Conservation (phyloP, 2,888 invertebrate species). For the Catocala sponsa region DNA sequence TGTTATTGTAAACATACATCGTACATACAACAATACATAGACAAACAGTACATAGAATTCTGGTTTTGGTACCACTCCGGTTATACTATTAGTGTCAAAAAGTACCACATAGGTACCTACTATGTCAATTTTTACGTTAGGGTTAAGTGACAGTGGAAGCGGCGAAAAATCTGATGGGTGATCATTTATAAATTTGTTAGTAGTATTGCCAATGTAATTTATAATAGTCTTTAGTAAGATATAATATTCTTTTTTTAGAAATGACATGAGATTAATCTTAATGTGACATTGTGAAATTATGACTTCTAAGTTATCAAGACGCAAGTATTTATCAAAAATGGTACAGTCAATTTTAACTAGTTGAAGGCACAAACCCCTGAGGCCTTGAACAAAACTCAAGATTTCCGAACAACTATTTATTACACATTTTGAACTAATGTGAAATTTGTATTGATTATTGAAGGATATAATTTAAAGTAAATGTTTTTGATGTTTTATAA, state of each 20-base stretch:
- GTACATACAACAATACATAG: slow-evolving; percentile 35
- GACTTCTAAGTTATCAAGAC: too few species aligned
- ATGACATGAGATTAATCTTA: too few species aligned
- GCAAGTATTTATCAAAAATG: too few species aligned
- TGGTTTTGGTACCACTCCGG: slow-evolving; percentile 25
- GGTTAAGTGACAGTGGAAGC: slow-evolving; percentile 32
- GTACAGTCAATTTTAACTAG: not conserved
- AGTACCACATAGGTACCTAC: slow-evolving; percentile 42
- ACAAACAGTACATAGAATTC: slow-evolving; percentile 37
- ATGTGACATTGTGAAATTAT: too few species aligned
- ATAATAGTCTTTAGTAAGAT: too few species aligned
- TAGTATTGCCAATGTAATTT: too few species aligned
- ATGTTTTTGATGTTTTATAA: too few species aligned
- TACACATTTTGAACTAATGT: not conserved
- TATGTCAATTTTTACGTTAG: slow-evolving; percentile 47
- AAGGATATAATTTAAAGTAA: too few species aligned
- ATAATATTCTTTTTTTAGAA: too few species aligned
- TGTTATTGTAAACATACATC: slow-evolving; percentile 33
- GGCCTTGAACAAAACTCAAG: slow-evolving; percentile 3
- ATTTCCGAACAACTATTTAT: slow-evolving; percentile 7
- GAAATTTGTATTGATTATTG: slow-evolving; percentile 4
- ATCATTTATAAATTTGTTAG: not conserved
- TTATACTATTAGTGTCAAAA: slow-evolving; percentile 31
- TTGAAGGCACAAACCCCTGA: slow-evolving; percentile 1
- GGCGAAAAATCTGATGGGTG: not conserved